phyloP scores from a whole-genome alignment of 1,140 invertebrate genomes.

The Microplitis mediator region DNA sequence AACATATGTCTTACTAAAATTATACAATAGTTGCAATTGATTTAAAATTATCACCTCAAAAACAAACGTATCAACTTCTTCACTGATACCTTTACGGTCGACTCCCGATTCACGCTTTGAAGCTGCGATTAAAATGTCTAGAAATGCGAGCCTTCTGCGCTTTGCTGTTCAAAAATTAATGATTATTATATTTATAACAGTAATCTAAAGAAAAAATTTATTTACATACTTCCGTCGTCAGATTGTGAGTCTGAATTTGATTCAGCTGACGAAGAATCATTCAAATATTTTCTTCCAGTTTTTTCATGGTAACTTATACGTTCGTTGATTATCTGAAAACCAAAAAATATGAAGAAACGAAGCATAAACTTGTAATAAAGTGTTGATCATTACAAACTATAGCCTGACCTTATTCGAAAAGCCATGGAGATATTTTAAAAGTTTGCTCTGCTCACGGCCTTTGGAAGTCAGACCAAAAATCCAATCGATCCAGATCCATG shows the following conservation, averaged over 20 bases:
- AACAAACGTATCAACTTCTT: conserved; percentile 84
- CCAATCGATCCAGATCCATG: conserved; percentile 27
- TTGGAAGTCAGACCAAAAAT: conserved; percentile 26
- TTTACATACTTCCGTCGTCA: not conserved
- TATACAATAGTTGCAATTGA: not conserved
- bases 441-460: conserved; percentile 30
- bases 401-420: conserved; percentile 27
- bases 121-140: conserved; percentile 75
- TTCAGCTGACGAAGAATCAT: not conserved
- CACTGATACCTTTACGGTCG: conserved; percentile 70
- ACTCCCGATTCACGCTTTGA: conserved; percentile 60
- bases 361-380: too few species aligned
- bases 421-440: conserved; percentile 31
- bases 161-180: not conserved
- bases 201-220: not conserved
- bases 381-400: not conserved
- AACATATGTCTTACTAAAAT: not conserved
- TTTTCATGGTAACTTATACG: conserved; percentile 37
- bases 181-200: not conserved
- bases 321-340: conserved; percentile 36
- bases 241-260: not conserved
- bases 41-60: conserved; percentile 67
- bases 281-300: conserved; percentile 29
- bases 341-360: too few species aligned
- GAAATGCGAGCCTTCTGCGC: conserved; percentile 67